Evolutionary conservation across 2,888 invertebrate species (phyloP).

Genomic region (Chymomyza amoena): DNA sequence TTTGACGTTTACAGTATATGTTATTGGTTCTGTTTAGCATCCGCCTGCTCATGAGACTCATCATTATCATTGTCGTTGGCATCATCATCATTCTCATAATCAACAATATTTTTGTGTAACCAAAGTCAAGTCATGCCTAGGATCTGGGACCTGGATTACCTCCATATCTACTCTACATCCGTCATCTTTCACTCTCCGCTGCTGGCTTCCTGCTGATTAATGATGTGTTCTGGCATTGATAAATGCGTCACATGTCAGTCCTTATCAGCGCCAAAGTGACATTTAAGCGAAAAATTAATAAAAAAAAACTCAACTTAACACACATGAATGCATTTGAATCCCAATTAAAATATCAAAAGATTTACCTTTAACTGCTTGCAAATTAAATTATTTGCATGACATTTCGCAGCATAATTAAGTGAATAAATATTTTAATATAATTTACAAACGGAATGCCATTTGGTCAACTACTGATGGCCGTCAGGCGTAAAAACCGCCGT

Average conservation of each 20-base stretch:
- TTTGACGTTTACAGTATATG: conserved; percentile 47
- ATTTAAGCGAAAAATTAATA: not conserved
- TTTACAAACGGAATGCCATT: not conserved
- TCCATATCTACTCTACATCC: not conserved
- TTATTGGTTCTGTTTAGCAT: conserved; percentile 51
- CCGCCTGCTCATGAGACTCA: conserved; percentile 2
- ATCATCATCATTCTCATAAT: too few species aligned
- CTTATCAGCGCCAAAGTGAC: not conserved
- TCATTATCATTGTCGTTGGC: conserved; percentile 10
- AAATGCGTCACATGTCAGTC: not conserved
- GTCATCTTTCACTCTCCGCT: not conserved
- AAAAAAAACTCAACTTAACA: not conserved
- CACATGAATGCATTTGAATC: conserved; percentile 4
- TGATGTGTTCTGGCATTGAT: conserved; percentile 36
- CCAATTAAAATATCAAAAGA: conserved; percentile 7
- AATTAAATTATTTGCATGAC: not conserved
- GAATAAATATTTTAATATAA: not conserved
- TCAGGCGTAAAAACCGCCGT: not conserved
- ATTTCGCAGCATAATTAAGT: not conserved
- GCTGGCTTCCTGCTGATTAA: conserved; percentile 47
- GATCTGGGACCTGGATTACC: not conserved
- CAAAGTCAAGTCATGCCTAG: conserved; percentile 1
- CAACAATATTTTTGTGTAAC: conserved; percentile 34
- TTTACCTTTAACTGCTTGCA: not conserved
- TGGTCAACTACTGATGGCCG: not conserved